These are phyloP conservation scores for Lethrus apterus DNA, from an alignment of 1,140 invertebrate species.

Conservation along the genomic window DNA sequence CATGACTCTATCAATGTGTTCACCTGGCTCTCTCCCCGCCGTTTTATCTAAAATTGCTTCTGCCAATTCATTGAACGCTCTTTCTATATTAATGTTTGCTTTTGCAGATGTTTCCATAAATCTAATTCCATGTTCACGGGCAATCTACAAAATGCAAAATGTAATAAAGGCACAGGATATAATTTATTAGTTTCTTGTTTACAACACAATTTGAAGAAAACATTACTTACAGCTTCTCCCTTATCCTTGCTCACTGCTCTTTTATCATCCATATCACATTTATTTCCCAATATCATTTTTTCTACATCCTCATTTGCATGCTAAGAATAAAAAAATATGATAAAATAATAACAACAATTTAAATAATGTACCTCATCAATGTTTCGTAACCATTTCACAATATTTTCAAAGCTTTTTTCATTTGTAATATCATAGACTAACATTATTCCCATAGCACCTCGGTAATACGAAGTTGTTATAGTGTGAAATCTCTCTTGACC, in stretches of 20 bases:
- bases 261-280: slow-evolving; percentile 98
- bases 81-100: slow-evolving; percentile 95
- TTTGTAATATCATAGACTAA: slow-evolving; percentile 98
- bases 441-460: slow-evolving; percentile 98
- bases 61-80: slow-evolving; percentile 93
- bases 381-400: slow-evolving; percentile 96
- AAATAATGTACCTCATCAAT: slow-evolving; percentile 75
- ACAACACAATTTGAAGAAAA: neutral
- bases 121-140: slow-evolving; percentile 92
- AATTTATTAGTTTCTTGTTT: no score
- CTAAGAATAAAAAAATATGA: slow-evolving; percentile 45
- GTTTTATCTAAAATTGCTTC: slow-evolving; percentile 92
- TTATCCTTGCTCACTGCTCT: slow-evolving; percentile 84
- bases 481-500: slow-evolving; percentile 95
- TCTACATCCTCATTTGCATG: slow-evolving; percentile 99
- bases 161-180: no score
- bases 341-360: slow-evolving; percentile 9
- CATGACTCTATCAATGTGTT: slow-evolving; percentile 59
- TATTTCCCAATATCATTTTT: slow-evolving; percentile 99
- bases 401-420: slow-evolving; percentile 97
- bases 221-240: slow-evolving; percentile 70
- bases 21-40: slow-evolving; percentile 56
- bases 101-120: slow-evolving; percentile 99
- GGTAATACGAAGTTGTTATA: slow-evolving; percentile 95
- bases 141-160: no score